phyloP scores from a whole-genome alignment of 2,888 invertebrate genomes.

The Agriopis aurantiaria region DNA sequence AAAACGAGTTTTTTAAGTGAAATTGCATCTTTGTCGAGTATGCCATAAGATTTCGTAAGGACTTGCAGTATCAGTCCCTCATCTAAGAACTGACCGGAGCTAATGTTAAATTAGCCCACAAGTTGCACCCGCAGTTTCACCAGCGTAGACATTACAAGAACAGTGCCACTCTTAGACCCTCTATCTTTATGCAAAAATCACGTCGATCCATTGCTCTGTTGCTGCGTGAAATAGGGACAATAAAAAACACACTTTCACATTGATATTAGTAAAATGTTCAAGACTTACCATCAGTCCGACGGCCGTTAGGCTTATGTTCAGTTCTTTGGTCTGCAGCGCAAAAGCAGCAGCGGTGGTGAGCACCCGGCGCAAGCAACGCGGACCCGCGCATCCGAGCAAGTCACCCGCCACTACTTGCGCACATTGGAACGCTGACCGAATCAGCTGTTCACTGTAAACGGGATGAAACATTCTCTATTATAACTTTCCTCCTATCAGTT shows the following conservation, averaged over 20 bases:
- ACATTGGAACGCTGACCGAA: slow-evolving; percentile 98
- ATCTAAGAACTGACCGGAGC: too few species aligned
- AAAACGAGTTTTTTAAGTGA: background rate
- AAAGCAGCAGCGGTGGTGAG: slow-evolving; percentile 98
- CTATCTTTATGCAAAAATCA: too few species aligned
- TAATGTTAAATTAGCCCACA: too few species aligned
- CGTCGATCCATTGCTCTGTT: too few species aligned
- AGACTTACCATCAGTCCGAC: slow-evolving; percentile 25
- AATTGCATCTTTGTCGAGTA: background rate
- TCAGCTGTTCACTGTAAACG: slow-evolving; percentile 92
- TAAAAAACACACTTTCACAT: background rate
- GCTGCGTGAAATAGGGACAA: too few species aligned
- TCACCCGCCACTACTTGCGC: slow-evolving; percentile 98
- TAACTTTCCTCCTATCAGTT: background rate
- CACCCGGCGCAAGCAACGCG: slow-evolving; percentile 95
- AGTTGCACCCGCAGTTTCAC: too few species aligned
- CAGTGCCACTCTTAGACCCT: too few species aligned
- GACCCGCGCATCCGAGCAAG: slow-evolving; percentile 95
- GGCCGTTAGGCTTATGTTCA: slow-evolving; percentile 89
- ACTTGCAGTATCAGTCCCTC: too few species aligned
- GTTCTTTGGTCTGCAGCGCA: slow-evolving; percentile 97
- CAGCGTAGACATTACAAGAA: too few species aligned
- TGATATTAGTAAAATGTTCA: too few species aligned
- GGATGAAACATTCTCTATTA: background rate
- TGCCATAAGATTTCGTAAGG: background rate